These are phyloP conservation scores for Squalus acanthias DNA, from an alignment of 2,797 vertebrate genomes.

Conservation along the genomic window DNA sequence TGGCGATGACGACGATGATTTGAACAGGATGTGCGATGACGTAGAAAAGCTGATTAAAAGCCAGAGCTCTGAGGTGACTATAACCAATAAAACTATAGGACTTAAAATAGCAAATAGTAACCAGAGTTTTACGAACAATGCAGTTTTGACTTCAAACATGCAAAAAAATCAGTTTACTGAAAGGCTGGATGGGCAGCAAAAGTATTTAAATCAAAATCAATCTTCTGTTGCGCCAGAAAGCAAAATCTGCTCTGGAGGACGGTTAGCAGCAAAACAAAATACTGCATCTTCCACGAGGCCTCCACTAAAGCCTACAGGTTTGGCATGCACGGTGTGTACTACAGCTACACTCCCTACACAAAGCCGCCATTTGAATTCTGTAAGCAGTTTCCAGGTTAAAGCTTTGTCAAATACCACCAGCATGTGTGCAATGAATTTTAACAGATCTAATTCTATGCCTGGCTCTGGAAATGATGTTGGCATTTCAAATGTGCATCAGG, in stretches of 20 bases:
- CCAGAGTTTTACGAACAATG: neutral
- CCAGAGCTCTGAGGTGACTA: slow-evolving; percentile 41
- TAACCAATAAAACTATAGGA: neutral
- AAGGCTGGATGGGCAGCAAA: neutral
- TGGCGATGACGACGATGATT: slow-evolving; percentile 71
- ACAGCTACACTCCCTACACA: slow-evolving; percentile 26
- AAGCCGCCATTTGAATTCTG: slow-evolving; percentile 34
- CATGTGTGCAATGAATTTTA: slow-evolving; percentile 42
- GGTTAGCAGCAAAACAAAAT: neutral
- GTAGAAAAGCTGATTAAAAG: slow-evolving; percentile 70
- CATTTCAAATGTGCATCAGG: neutral
- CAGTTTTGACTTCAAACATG: too few species aligned
- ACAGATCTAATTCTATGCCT: slow-evolving; percentile 54
- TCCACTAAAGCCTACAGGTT: neutral
- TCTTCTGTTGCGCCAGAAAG: neutral
- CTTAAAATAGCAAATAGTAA: neutral
- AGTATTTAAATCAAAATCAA: neutral
- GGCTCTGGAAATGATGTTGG: slow-evolving; percentile 43
- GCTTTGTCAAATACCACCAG: slow-evolving; percentile 40
- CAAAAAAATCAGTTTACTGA: neutral
- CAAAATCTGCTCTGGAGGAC: neutral
- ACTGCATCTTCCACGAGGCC: neutral
- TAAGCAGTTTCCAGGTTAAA: slow-evolving; percentile 39
- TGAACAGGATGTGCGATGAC: slow-evolving; percentile 77
- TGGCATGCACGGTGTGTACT: neutral